phyloP scores from a whole-genome alignment of 2,113 vertebrate species.

The Scortum barcoo region DNA sequence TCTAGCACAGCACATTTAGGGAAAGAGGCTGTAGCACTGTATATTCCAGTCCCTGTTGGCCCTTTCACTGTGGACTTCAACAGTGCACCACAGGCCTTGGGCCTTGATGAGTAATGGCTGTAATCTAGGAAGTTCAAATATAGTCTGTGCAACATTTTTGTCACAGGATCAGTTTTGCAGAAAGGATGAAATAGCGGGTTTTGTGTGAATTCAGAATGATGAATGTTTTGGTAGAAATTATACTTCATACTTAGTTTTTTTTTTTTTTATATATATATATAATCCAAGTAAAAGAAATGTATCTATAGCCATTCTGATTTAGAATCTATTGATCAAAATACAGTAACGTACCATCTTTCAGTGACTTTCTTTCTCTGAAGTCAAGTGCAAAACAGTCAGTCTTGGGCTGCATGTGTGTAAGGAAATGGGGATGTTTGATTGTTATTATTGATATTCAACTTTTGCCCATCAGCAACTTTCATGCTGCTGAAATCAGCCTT shows the following conservation, averaged over 20 bases:
- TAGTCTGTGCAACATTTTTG: not conserved
- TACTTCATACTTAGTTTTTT: not conserved
- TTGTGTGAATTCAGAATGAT: not conserved
- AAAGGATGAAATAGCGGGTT: not conserved
- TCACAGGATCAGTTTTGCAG: not conserved
- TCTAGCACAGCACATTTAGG: not conserved
- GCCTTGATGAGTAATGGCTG: not conserved
- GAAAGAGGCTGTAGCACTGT: not conserved
- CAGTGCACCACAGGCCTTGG: not conserved
- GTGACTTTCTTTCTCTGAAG: not conserved
- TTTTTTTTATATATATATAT: too few relatives aligned
- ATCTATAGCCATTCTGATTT: not conserved
- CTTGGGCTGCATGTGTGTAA: not conserved
- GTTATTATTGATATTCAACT: not conserved
- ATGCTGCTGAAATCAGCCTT: not conserved
- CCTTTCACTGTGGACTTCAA: not conserved
- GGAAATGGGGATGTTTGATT: not conserved
- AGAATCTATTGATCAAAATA: too few relatives aligned
- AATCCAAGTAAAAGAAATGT: not conserved
- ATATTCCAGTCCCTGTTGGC: not conserved
- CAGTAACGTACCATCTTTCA: not conserved
- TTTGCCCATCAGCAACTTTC: slow-evolving; percentile 9
- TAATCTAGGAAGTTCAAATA: not conserved
- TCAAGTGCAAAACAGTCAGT: not conserved
- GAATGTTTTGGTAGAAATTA: not conserved